These are phyloP conservation scores for Leptoteleia sp. DNA, from an alignment of 1,140 invertebrate genomes.

Conservation along the genomic window DNA sequence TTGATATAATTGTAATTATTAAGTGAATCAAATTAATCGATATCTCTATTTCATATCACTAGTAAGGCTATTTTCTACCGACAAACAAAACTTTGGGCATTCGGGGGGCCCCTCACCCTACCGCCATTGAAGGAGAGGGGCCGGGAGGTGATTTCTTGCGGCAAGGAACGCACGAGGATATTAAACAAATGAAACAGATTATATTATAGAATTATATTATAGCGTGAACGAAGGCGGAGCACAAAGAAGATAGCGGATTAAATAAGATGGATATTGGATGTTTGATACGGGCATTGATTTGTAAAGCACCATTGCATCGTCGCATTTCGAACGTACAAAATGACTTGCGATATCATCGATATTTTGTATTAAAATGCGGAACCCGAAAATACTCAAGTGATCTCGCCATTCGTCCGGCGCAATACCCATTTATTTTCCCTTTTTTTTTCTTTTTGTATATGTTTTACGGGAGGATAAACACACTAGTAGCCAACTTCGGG, in stretches of 20 bases:
- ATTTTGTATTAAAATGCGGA: conserved; percentile 54
- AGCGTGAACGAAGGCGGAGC: conserved; percentile 38
- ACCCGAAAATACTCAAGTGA: conserved; percentile 53
- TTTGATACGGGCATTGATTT: conserved; percentile 71
- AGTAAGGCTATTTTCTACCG: conserved; percentile 65
- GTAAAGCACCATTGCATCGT: conserved; percentile 36
- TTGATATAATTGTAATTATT: conserved; percentile 72
- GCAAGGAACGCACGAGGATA: conserved; percentile 9
- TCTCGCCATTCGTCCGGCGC: conserved; percentile 2
- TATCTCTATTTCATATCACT: conserved; percentile 77
- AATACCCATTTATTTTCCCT: too few relatives aligned
- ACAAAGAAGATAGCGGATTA: conserved; percentile 25
- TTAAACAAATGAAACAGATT: conserved; percentile 36
- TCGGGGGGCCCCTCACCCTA: too few relatives aligned
- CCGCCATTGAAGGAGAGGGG: too few relatives aligned
- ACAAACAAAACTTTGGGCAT: conserved; percentile 64
- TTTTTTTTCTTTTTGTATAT: too few relatives aligned
- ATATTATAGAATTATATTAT: conserved; percentile 62
- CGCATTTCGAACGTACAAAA: conserved; percentile 34
- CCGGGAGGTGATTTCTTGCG: conserved; percentile 19
- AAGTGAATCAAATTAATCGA: conserved; percentile 44
- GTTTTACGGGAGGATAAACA: too few relatives aligned
- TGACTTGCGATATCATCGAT: conserved; percentile 44
- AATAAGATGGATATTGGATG: conserved; percentile 56
- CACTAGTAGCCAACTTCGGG: too few relatives aligned